A percentile compares a stretch with the other conserved stretches of the same genome.
Conservation (phyloP, 2,113 vertebrate species). For the Ovis aries region ARS-UI_Ramb_v3.0 NC_056080.1:11636501-11637000, state of each 20-base stretch:
- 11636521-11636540: not conserved
- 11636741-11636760: constrained; percentile 39
- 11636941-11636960: not conserved
- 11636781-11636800: constrained; percentile 31
- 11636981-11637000: not conserved
- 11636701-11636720: constrained; percentile 18
- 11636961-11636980: not conserved
- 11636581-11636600: not conserved
- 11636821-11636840: not conserved
- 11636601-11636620: not conserved
- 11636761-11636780: constrained; percentile 10
- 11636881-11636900: not conserved
- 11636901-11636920: not conserved
- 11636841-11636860: not conserved
- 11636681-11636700: constrained; percentile 4
- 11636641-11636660: constrained; percentile 18
- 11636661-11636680: not conserved
- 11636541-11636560: not conserved
- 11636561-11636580: not conserved
- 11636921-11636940: not conserved
- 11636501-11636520: not conserved
- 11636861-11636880: constrained; percentile 47
- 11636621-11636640: not conserved
- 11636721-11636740: not conserved
- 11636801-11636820: constrained; percentile 33